Base-by-base conservation (phyloP, 2,113 vertebrate species). In the Syrrhaptes paradoxus region DNA sequence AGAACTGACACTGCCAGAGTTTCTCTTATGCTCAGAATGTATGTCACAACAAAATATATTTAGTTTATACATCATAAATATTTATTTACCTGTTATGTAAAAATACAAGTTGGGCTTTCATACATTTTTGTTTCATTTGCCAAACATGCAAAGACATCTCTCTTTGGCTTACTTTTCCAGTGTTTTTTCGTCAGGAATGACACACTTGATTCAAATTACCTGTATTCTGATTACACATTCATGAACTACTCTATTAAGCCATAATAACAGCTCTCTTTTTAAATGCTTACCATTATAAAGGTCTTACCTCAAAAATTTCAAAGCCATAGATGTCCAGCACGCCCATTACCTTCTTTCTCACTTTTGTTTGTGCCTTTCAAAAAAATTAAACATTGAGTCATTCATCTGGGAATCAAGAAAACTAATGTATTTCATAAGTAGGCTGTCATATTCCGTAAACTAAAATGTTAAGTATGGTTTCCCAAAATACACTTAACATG, bases 241-340 rank as follows among this genome's bases (percentile, higher is more conserved):
- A 54, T 45, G 4, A 87, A 62, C 36, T 57, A 49, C 7, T 71
- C 43, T 80, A 63, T 67, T 52, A 73, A 72, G 26, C 24, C 85
- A 85, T 70, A 91, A 19, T 41, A 83, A 89, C 26, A 87, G 10
- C 49, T 85, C 28, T 87, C 26, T 58, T 1, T 1, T 28, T 51
- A 51, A 61, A 73, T 18, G 8, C 36, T 89, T 61, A 49, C 11
- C 7, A 32, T 49, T 81, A 72, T 61, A 71, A 89, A 91, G 26
- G 41, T 46, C 98, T 98, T 98, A 99, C 99, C 99, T 99, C 99
- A 97, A 99, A 99, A 97, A 99, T 99, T 97, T 99, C 99, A 98
- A 99, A 99, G 94, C 99, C 99, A 46, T 99, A 99, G 95, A 99
- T 99, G 97, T 99, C 99, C 95, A 99, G 95, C 61, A 99, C 99